Evolutionary conservation across 2,797 vertebrate species (phyloP).

Genomic region (Sebastes itinus): DNA sequence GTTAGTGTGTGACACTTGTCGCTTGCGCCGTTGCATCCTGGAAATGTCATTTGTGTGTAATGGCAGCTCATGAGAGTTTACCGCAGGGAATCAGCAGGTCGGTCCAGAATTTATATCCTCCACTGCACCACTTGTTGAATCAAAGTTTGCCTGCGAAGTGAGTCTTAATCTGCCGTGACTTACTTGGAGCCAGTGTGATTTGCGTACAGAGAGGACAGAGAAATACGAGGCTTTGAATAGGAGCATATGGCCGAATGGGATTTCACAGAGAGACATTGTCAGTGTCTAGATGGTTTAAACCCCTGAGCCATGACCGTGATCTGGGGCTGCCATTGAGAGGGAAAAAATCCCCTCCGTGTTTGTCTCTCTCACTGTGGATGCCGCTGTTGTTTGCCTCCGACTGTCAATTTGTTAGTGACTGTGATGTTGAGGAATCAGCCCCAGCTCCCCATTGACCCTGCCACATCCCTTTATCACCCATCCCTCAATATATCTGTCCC

Average conservation of each 20-base stretch:
- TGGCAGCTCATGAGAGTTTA: slow-evolving; percentile 47
- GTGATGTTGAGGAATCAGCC: slow-evolving; percentile 53
- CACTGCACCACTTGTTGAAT: slow-evolving; percentile 61
- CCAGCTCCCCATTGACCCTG: slow-evolving; percentile 52
- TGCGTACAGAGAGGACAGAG: slow-evolving; percentile 24
- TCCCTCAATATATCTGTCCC: slow-evolving; percentile 35
- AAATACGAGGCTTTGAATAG: slow-evolving; percentile 33
- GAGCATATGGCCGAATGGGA: slow-evolving; percentile 50
- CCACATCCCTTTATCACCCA: slow-evolving; percentile 49
- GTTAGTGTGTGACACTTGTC: slow-evolving; percentile 52
- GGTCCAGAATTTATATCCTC: slow-evolving; percentile 15
- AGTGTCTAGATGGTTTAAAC: slow-evolving; percentile 45
- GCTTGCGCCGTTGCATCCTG: slow-evolving; percentile 37
- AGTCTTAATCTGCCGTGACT: slow-evolving; percentile 21
- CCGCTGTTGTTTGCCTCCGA: slow-evolving; percentile 55
- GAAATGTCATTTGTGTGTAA: slow-evolving; percentile 44
- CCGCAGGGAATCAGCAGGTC: slow-evolving; percentile 26
- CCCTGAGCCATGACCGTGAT: slow-evolving; percentile 60
- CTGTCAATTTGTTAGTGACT: slow-evolving; percentile 65
- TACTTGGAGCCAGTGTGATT: slow-evolving; percentile 21
- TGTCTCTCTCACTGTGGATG: slow-evolving; percentile 35
- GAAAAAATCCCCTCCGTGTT: slow-evolving; percentile 48
- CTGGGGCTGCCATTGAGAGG: slow-evolving; percentile 50
- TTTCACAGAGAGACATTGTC: slow-evolving; percentile 61
- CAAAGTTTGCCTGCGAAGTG: slow-evolving; percentile 35